Conservation (phyloP, 2,113 vertebrate species). For the Perognathus longimembris region DNA sequence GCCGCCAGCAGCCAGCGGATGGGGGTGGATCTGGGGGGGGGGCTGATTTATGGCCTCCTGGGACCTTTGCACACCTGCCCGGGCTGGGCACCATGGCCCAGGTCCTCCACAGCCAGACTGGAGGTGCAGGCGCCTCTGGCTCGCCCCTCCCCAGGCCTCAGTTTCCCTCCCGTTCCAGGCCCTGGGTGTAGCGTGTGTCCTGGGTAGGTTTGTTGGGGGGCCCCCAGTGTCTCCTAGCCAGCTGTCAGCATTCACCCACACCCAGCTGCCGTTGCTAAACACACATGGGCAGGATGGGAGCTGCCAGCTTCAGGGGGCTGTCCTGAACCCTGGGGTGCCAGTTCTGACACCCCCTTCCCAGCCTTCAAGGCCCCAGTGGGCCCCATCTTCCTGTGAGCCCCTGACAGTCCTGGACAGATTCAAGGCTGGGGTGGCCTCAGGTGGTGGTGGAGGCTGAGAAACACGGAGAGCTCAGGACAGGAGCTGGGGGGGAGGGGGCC, state of each 20-base stretch:
- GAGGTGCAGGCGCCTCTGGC: neutral
- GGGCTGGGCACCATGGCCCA: constrained; percentile 1
- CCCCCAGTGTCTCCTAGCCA: no score
- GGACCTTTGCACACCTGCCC: constrained; percentile 88
- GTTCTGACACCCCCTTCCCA: rapidly evolving
- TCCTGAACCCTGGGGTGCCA: no score
- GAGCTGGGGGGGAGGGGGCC: rapidly evolving
- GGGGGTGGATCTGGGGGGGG: constrained; percentile 75
- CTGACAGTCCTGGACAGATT: neutral
- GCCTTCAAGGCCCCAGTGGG: neutral
- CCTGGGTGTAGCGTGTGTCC: rapidly evolving
- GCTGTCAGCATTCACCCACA: no score
- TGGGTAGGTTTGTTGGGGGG: rapidly evolving
- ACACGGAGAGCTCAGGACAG: neutral
- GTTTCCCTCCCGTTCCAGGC: neutral
- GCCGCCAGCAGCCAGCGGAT: constrained; percentile 86
- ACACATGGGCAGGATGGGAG: neutral
- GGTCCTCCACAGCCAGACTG: no score
- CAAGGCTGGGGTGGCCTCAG: no score
- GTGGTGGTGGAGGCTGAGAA: neutral
- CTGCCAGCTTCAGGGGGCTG: neutral
- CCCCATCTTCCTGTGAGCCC: neutral
- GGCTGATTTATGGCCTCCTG: constrained; percentile 90
- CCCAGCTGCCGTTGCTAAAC: neutral
- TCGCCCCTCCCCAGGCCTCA: neutral